These are phyloP conservation scores for Hexactinellida sp. DNA, from an alignment of 37 sponge, comb jelly and placozoan genomes.

Conservation along the genomic window DNA sequence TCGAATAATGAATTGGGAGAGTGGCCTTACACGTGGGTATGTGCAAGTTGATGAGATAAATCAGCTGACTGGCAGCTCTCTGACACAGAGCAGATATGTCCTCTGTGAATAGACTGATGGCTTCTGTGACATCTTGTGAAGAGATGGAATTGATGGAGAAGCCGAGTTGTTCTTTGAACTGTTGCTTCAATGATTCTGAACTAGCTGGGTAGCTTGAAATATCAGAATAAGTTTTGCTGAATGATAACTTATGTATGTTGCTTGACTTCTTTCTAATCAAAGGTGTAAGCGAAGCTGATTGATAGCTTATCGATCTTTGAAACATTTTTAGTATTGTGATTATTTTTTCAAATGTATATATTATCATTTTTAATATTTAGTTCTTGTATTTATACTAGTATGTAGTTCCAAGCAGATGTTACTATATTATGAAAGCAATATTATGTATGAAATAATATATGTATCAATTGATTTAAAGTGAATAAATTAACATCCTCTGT, in stretches of 20 bases:
- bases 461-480: too few relatives aligned
- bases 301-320: background rate
- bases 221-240: background rate
- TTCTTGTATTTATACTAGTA: too few relatives aligned
- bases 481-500: too few relatives aligned
- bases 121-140: background rate
- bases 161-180: constrained; percentile 7
- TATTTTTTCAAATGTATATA: too few relatives aligned
- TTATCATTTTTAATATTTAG: too few relatives aligned
- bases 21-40: background rate
- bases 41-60: background rate
- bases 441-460: too few relatives aligned
- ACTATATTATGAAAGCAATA: too few relatives aligned
- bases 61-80: background rate
- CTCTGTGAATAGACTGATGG: constrained; percentile 1
- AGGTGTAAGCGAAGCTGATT: background rate
- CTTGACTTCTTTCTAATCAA: background rate
- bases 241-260: background rate
- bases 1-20: background rate
- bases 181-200: background rate
- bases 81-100: background rate
- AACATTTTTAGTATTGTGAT: background rate
- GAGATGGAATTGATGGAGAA: background rate
- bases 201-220: background rate
- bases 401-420: too few relatives aligned